phyloP scores from a whole-genome alignment of 2,113 vertebrate genomes.

The Melanerpes aurifrons region DNA sequence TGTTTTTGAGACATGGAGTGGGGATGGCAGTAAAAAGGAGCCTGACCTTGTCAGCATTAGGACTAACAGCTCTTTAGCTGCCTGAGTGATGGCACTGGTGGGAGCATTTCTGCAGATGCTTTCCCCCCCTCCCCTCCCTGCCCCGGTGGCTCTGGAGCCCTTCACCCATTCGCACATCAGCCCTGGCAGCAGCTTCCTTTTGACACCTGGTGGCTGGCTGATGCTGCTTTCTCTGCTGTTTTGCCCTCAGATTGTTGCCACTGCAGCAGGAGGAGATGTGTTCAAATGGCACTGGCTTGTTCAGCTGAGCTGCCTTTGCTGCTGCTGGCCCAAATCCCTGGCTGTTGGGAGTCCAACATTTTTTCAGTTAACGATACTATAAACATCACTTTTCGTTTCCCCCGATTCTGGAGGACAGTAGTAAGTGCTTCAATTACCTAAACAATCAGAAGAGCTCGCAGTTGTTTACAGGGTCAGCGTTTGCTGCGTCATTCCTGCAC shows the following conservation, averaged over 20 bases:
- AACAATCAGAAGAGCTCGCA: constrained; percentile 32
- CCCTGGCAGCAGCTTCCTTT: background rate
- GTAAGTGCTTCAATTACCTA: constrained; percentile 40
- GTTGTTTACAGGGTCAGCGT: constrained; percentile 45
- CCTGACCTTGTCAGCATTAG: constrained; percentile 45
- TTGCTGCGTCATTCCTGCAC: constrained; percentile 60
- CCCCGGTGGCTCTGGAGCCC: background rate
- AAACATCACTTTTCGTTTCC: constrained; percentile 38
- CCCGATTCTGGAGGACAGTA: constrained; percentile 35
- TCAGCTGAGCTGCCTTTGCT: background rate
- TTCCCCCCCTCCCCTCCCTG: too few species aligned
- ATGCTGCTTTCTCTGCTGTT: background rate
- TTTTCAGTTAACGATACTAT: constrained; percentile 7
- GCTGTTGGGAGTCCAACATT: constrained; percentile 8
- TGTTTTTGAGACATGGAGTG: constrained; percentile 53
- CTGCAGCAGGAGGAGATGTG: background rate
- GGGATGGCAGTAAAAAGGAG: constrained; percentile 56
- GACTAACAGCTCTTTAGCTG: constrained; percentile 62
- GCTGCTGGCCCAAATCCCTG: background rate
- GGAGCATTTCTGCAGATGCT: constrained; percentile 9
- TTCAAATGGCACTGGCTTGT: background rate
- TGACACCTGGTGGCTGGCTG: background rate
- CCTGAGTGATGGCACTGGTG: constrained; percentile 15
- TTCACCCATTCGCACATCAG: background rate
- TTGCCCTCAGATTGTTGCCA: background rate